A percentile compares a stretch with the other conserved stretches of the same genome.
These are phyloP conservation scores for Pipistrellus pygmaeus DNA, from an alignment of 2,797 vertebrate species.

Conservation along the genomic window DNA sequence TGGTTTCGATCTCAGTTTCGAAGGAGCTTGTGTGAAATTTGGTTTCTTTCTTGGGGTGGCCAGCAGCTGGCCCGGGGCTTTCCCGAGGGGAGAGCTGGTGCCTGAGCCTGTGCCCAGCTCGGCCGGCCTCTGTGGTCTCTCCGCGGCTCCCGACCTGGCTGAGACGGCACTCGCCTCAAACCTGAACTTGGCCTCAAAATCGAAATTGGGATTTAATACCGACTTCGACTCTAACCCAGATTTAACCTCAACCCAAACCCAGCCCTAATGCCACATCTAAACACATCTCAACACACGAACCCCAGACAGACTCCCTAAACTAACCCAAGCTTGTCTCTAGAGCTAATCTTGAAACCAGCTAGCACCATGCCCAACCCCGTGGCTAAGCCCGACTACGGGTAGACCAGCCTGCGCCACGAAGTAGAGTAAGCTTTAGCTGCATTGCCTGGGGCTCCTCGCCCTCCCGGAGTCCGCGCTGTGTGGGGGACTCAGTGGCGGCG, in stretches of 20 bases:
- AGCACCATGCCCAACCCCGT: not conserved
- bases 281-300: not conserved
- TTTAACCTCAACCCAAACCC: slow-evolving; percentile 63
- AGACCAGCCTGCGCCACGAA: not conserved
- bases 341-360: slow-evolving; percentile 20
- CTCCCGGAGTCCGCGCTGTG: not conserved
- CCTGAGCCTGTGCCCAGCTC: slow-evolving; percentile 50
- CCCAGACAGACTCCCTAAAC: not conserved
- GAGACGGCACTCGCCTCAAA: slow-evolving; percentile 44
- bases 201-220: slow-evolving; percentile 1
- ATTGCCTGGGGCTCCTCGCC: not conserved
- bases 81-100: slow-evolving; percentile 75
- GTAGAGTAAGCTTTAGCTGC: not conserved
- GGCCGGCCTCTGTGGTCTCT: slow-evolving; percentile 43
- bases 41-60: slow-evolving; percentile 79
- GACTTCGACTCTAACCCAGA: slow-evolving; percentile 27
- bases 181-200: slow-evolving; percentile 40
- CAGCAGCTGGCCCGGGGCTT: slow-evolving; percentile 74
- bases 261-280: slow-evolving; percentile 52
- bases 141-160: not conserved
- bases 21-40: slow-evolving; percentile 77
- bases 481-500: no score
- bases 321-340: not conserved
- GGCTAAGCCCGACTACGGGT: not conserved
- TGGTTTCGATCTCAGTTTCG: slow-evolving; percentile 82